Conservation (phyloP, 2,888 invertebrate species). For the Eilema caniola region DNA sequence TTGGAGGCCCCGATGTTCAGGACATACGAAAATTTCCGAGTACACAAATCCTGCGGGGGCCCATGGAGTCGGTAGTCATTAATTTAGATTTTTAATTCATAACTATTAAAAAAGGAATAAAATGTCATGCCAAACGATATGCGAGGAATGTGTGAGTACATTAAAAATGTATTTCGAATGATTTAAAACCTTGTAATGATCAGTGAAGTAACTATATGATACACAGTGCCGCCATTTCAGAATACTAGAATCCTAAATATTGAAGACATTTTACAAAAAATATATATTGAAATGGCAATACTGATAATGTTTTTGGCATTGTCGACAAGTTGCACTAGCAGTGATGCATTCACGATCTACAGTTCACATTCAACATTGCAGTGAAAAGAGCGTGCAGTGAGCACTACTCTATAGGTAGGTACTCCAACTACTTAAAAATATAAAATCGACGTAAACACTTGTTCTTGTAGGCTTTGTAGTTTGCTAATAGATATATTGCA, state of each 20-base stretch:
- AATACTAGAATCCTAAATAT: too few relatives aligned
- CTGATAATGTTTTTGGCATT: conserved; percentile 21
- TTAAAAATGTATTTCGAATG: conserved; percentile 12
- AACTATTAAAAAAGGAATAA: not conserved
- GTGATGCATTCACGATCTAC: conserved; percentile 76
- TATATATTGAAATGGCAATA: conserved; percentile 28
- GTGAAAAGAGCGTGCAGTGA: conserved; percentile 61
- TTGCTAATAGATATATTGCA: conserved; percentile 12
- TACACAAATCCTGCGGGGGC: conserved; percentile 10
- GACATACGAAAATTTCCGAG: not conserved
- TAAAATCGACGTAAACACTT: conserved; percentile 1
- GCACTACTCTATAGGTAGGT: conserved; percentile 51
- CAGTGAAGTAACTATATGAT: conserved; percentile 25
- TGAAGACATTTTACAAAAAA: not conserved
- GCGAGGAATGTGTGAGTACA: conserved; percentile 11
- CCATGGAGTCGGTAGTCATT: not conserved
- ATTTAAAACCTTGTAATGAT: conserved; percentile 35
- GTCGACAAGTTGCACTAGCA: conserved; percentile 62
- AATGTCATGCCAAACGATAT: conserved; percentile 38
- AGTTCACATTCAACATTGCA: conserved; percentile 81
- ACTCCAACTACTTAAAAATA: conserved; percentile 29
- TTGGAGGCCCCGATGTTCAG: not conserved
- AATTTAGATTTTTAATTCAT: not conserved
- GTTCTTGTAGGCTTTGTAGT: not conserved
- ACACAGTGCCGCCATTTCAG: conserved; percentile 29